These are phyloP conservation scores for Ctenicera cuprea DNA, from an alignment of 2,888 invertebrate species.

Conservation along the genomic window DNA sequence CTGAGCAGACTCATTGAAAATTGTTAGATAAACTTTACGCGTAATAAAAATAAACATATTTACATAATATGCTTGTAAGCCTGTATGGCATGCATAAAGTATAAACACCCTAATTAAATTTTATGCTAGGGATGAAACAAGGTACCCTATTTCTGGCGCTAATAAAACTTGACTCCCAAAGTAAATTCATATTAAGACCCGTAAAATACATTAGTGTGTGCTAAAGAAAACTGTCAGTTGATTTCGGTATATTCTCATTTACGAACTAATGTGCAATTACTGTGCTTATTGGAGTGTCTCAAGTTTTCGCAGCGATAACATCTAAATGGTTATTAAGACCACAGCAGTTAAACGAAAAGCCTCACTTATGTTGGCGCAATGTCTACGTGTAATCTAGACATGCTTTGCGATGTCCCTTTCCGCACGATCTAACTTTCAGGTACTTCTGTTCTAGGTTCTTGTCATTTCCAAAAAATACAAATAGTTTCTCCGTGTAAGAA, in stretches of 20 bases:
- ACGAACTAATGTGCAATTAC: conserved; percentile 42
- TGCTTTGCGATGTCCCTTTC: neutral
- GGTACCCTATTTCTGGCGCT: no score
- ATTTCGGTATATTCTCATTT: conserved; percentile 44
- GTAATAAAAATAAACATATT: no score
- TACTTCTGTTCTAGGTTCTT: neutral
- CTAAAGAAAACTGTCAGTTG: conserved; percentile 38
- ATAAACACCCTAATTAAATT: no score
- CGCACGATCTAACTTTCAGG: conserved; percentile 13
- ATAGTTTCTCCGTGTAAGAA: neutral
- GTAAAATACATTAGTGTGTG: conserved; percentile 12
- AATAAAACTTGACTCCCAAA: no score
- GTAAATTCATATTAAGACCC: conserved; percentile 10
- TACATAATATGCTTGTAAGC: no score
- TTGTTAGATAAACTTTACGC: no score
- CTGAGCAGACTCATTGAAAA: no score
- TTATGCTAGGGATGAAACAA: no score
- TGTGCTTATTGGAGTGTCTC: conserved; percentile 45
- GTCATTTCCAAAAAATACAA: conserved; percentile 16
- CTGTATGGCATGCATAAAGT: no score
- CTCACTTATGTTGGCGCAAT: conserved; percentile 21
- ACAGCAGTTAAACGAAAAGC: conserved; percentile 26
- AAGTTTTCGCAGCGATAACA: conserved; percentile 39
- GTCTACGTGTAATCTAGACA: conserved; percentile 24
- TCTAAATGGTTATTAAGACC: conserved; percentile 39